Evolutionary conservation across 2,113 vertebrate species (phyloP), one percentile per base, ranked within the genome.

Genomic region (Corynorhinus townsendii): DNA sequence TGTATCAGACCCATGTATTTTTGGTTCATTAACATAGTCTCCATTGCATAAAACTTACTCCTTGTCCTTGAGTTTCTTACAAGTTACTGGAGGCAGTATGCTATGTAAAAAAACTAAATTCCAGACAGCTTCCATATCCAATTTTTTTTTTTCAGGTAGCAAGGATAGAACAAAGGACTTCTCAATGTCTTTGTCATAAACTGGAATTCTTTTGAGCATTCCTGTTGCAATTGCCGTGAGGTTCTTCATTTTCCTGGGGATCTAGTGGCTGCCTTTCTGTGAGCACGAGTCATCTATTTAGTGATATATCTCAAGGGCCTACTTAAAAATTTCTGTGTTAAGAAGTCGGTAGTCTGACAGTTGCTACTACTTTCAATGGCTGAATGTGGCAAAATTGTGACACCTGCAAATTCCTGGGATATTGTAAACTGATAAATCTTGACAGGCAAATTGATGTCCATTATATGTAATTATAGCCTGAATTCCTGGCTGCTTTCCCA

Each of bases 361-460:
- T 52, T 93, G 54, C 69, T 96, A 75, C 66, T 79, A 52, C 75
- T 68, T 96, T 95, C 66, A 95, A 72, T 95, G 89, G 56, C 64
- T 96, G 38, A 62, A 45, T 93, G 68, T 9, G 11, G 56, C 94
- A 38, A 98, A 68, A 22, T 76, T 95, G 83, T 89, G 72, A 86
- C 95, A 85, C 82, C 76, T 96, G 96, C 79, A 94, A 94, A 96
- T 97, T 97, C 26, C 86, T 90, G 28, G 56, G 35, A 43, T 81
- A 84, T 72, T 91, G 64, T 20, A 84, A 95, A 87, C 30, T 96
- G 62, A 80, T 88, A 93, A 56, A 80, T 75, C 76, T 1, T 81
- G 97, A 97, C 86, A 73, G 93, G 91, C 84, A 98, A 97, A 96
- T 96, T 94, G 91, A 97, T 91, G 91, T 52, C 85, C 72, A 94